Base-by-base conservation (phyloP, 2,113 vertebrate genomes). In the Arenaria interpres region DNA sequence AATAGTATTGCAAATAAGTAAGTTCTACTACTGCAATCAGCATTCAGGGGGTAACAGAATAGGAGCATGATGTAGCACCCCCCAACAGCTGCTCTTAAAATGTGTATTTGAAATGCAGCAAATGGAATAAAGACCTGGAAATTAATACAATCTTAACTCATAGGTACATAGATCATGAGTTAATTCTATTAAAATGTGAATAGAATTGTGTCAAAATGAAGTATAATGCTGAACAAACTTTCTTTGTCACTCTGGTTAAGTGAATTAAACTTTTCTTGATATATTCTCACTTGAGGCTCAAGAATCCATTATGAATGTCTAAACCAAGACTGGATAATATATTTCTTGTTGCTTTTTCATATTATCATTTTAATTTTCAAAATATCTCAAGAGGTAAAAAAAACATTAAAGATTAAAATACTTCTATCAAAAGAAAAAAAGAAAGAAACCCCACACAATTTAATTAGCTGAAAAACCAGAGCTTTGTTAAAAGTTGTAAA, bases 401-500 rank as follows among this genome's bases (percentile, higher is more conserved):
- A 96, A 56, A 25, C 39, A 86, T 22, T 89, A 56, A 86, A 75
- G 56, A 90, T 48, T 12, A 88, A 96, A 96, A 77, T 71, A 91
- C 14, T 91, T 93, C 37, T 43, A 76, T 89, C 37, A 91, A 86
- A 88, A 59, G 48, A 81, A 75, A 86, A 69, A 73, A 53, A 83
- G 19, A 73, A 85, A 86, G 64, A 92, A 90, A 71, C 4, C 3
- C 21, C 5, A 4, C 43, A 81, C 68, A 95, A 93, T 93, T 94
- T 94, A 95, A 97, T 95, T 95, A 94, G 85, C 35, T 69, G 48
- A 82, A 89, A 92, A 95, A 86, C 20, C 33, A 75, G 56, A 94
- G 56, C 74, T 93, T 85, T 90, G 88, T 95, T 92, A 81, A 23
- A 94, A 94, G 56, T 50, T 69, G 72, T 78, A 95, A 96, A 90